Evolutionary conservation across 2,113 vertebrate species (phyloP).

Genomic region (Carassius gibelio): DNA sequence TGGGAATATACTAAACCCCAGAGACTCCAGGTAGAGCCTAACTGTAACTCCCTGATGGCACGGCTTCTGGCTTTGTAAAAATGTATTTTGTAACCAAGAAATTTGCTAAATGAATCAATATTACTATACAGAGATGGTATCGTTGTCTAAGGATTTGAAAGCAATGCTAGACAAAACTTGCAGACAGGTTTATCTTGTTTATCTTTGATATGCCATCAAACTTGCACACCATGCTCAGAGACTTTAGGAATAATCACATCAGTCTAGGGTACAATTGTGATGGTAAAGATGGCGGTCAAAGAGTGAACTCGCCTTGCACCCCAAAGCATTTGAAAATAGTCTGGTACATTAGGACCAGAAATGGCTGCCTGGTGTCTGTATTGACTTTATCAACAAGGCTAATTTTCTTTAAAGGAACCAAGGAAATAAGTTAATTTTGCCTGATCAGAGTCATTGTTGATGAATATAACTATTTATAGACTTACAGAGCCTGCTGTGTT

Average conservation of each 20-base stretch:
- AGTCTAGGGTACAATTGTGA: not conserved
- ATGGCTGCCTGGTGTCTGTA: too few relatives aligned
- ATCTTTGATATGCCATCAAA: not conserved
- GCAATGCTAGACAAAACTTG: not conserved
- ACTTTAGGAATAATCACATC: not conserved
- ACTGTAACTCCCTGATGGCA: not conserved
- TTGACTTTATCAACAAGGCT: slow-evolving; percentile 6
- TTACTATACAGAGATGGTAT: slow-evolving; percentile 36
- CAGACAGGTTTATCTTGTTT: not conserved
- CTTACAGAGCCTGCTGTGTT: not conserved
- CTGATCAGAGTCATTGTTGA: not conserved
- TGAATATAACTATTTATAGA: not conserved
- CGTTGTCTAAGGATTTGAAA: slow-evolving; percentile 14
- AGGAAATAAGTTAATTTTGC: not conserved
- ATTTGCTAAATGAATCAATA: slow-evolving; percentile 16
- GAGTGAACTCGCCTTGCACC: not conserved
- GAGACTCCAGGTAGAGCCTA: not conserved
- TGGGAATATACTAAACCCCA: not conserved
- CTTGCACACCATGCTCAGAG: not conserved
- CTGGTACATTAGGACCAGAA: too few relatives aligned
- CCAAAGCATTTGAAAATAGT: too few relatives aligned
- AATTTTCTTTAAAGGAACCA: slow-evolving; percentile 8
- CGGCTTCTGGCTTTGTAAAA: slow-evolving; percentile 5
- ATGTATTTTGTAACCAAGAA: not conserved
- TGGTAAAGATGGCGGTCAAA: not conserved